Percentiles rank a stretch among this genome's conserved stretches.
phyloP scores from a whole-genome alignment of 2,797 vertebrate genomes.

The Hydrolagus colliei region DNA sequence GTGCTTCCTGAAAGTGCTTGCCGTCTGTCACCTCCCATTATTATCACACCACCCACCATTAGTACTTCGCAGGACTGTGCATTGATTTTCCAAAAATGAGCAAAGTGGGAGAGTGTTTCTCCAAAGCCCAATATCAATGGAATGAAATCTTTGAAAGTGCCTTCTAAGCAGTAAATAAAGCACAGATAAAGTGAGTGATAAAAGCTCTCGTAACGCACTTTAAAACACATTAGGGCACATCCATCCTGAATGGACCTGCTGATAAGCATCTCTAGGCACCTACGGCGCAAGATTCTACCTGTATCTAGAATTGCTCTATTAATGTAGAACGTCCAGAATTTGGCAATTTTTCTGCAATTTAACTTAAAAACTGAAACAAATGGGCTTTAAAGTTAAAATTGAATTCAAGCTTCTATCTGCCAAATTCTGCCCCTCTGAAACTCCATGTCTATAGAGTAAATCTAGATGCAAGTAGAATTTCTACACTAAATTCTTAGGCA shows the following conservation, averaged over 20 bases:
- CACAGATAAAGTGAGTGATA: neutral
- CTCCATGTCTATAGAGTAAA: no score
- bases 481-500: no score
- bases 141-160: neutral
- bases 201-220: neutral
- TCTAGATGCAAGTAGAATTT: no score
- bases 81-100: neutral
- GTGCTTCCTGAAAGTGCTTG: neutral
- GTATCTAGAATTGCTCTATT: no score
- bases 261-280: neutral
- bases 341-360: no score
- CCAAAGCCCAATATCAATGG: neutral
- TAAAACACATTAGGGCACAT: neutral
- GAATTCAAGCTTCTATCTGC: no score
- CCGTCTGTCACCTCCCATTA: neutral
- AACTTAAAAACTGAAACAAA: no score
- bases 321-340: no score
- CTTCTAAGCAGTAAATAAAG: neutral
- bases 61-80: neutral
- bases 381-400: no score
- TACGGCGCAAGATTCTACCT: no score
- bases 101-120: neutral
- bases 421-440: no score
- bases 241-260: neutral
- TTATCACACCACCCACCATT: neutral